phyloP scores from a whole-genome alignment of 2,797 vertebrate species.

The Sebastes umbrosus region DNA sequence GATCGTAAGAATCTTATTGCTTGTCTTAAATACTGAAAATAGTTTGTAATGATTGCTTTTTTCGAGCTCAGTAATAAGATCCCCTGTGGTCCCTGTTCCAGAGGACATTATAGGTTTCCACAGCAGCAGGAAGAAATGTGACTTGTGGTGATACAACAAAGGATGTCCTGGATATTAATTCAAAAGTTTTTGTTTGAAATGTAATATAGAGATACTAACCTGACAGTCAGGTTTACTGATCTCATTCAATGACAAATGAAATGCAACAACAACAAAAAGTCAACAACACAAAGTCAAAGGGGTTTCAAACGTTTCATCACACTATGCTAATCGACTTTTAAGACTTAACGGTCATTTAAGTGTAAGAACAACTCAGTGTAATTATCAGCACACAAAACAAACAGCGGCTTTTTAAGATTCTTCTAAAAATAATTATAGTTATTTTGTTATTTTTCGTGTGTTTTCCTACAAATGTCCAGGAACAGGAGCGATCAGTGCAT shows the following conservation, averaged over 20 bases:
- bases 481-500: too few species aligned
- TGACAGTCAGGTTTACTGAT: neutral
- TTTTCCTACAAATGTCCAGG: too few species aligned
- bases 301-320: too few species aligned
- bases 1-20: neutral
- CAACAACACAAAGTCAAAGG: too few species aligned
- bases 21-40: neutral
- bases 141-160: neutral
- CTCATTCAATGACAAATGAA: neutral
- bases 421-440: too few species aligned
- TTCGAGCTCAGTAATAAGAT: neutral
- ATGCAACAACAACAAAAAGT: too few species aligned
- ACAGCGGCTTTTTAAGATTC: too few species aligned
- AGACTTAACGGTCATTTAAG: too few species aligned
- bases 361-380: too few species aligned
- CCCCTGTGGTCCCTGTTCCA: neutral
- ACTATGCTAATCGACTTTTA: too few species aligned
- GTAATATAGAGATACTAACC: neutral
- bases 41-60: slow-evolving; percentile 3
- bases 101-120: neutral
- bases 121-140: neutral
- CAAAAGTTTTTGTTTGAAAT: neutral
- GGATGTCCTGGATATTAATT: neutral
- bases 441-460: too few species aligned
- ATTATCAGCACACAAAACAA: too few species aligned